phyloP scores from a whole-genome alignment of 2,888 invertebrate species.

The Cataglyphis altisquamis region DNA sequence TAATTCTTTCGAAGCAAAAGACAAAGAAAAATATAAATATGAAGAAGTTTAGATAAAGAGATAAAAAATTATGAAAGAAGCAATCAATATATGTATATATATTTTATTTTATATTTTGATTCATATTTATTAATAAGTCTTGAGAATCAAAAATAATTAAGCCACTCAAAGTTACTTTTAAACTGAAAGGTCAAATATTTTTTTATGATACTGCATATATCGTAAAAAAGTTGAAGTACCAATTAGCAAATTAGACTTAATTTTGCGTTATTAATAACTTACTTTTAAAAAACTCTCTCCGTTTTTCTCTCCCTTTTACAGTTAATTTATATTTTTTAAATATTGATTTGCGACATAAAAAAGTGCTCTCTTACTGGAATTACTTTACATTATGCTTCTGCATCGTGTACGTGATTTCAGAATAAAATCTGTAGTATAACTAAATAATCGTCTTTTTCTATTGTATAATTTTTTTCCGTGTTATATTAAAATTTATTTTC shows the following conservation, averaged over 20 bases:
- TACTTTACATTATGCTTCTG: constrained; percentile 17
- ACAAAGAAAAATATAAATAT: not conserved
- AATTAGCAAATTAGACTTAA: not conserved
- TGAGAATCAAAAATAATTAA: constrained; percentile 14
- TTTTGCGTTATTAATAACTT: not conserved
- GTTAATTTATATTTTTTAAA: constrained; percentile 7
- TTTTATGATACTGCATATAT: not conserved
- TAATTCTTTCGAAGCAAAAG: not conserved
- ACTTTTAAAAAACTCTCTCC: not conserved
- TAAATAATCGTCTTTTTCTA: not conserved
- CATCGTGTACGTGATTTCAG: not conserved
- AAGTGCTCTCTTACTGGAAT: not conserved
- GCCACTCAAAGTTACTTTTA: not conserved
- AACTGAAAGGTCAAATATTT: not conserved
- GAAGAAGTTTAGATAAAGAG: not conserved
- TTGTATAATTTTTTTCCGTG: not conserved
- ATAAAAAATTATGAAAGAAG: not conserved
- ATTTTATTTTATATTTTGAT: not conserved
- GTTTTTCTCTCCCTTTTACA: too few species aligned
- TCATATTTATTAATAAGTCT: not conserved
- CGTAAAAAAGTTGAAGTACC: not conserved
- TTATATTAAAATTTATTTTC: not conserved
- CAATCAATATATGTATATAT: not conserved
- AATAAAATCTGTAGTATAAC: not conserved
- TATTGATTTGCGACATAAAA: not conserved